Evolutionary conservation across 2,888 invertebrate genomes (phyloP).

Genomic region (Thera obeliscata): DNA sequence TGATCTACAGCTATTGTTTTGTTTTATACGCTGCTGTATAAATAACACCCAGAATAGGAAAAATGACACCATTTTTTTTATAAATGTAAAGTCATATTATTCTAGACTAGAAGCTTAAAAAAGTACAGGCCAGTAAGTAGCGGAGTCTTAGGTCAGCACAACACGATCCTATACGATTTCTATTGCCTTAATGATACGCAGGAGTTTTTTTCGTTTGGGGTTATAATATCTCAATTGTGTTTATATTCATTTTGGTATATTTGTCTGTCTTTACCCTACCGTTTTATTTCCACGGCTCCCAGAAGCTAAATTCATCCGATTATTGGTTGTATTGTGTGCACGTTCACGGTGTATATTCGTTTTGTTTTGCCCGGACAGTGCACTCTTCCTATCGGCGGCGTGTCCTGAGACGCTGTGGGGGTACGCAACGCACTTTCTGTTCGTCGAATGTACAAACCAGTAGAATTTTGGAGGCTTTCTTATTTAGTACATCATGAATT

Average conservation of each 20-base stretch:
- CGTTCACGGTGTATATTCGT: constrained; percentile 31
- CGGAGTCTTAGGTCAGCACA: neutral
- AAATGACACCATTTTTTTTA: too few relatives aligned
- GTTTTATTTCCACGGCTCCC: too few relatives aligned
- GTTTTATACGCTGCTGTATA: too few relatives aligned
- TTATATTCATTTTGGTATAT: neutral
- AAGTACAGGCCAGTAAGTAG: neutral
- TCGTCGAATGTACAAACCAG: constrained; percentile 8
- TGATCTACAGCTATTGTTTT: too few relatives aligned
- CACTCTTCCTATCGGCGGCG: constrained; percentile 69
- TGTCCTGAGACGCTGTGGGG: constrained; percentile 70
- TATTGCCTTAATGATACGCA: constrained; percentile 31
- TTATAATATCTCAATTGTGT: neutral
- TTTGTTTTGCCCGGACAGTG: constrained; percentile 62
- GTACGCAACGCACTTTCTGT: constrained; percentile 49
- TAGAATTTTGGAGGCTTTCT: constrained; percentile 5
- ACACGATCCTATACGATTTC: neutral
- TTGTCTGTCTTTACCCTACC: neutral
- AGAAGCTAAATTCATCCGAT: neutral
- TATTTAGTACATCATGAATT: neutral
- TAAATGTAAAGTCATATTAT: too few relatives aligned
- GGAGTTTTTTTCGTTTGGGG: constrained; percentile 13
- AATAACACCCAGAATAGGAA: too few relatives aligned
- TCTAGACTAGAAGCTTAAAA: too few relatives aligned
- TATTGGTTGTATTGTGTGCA: neutral